Conservation (phyloP, 2,797 vertebrate species). For the Glossophaga mutica region DNA sequence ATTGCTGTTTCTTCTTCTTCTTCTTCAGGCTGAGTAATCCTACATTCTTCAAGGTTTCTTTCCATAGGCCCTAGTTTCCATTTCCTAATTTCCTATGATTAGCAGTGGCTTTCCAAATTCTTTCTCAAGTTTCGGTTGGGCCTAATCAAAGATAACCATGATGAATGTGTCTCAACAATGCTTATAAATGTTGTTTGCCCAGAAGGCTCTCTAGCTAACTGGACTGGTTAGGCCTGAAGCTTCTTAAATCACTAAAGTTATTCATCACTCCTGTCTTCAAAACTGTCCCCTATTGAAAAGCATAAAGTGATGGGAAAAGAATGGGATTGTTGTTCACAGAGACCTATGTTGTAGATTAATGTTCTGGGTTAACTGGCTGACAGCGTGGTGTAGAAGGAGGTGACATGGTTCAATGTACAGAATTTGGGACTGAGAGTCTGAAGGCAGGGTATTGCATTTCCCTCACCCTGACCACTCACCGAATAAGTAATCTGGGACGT, state of each 20-base stretch:
- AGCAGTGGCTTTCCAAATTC: not conserved
- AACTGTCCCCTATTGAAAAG: not conserved
- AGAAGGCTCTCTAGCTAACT: not conserved
- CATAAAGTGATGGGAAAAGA: not conserved
- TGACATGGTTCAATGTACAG: not conserved
- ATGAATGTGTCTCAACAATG: not conserved
- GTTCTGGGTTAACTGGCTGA: not conserved
- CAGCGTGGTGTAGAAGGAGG: not conserved
- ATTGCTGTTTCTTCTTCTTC: not conserved
- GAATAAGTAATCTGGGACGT: not conserved
- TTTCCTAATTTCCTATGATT: slow-evolving; percentile 24
- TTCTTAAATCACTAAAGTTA: not conserved
- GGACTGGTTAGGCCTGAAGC: not conserved
- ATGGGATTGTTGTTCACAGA: not conserved
- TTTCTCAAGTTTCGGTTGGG: slow-evolving; percentile 20
- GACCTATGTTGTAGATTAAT: not conserved
- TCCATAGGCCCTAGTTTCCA: not conserved
- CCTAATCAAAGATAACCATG: not conserved
- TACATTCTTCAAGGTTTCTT: slow-evolving; percentile 17
- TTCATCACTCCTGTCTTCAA: slow-evolving; percentile 12
- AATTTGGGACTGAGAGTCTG: not conserved
- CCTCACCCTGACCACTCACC: not conserved
- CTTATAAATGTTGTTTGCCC: not conserved
- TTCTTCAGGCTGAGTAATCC: not conserved
- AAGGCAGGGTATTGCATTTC: not conserved